These are phyloP conservation scores for Dromas ardeola DNA, from an alignment of 2,113 vertebrate species.

Conservation along the genomic window DNA sequence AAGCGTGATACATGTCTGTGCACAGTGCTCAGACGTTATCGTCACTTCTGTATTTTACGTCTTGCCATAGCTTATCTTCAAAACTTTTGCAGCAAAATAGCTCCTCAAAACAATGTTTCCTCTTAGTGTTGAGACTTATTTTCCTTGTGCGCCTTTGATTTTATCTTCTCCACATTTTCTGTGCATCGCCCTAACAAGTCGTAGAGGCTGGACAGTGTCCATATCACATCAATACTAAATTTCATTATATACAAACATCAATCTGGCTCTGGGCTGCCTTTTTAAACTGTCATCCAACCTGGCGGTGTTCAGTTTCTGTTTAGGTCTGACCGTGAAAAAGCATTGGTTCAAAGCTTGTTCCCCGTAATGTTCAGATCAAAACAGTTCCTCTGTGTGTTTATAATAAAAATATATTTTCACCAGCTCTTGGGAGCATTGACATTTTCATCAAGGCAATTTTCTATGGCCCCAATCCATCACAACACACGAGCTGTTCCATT, in stretches of 20 bases:
- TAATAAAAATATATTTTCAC: slow-evolving; percentile 74
- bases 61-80: background rate
- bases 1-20: background rate
- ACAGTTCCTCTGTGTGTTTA: slow-evolving; percentile 69
- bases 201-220: slow-evolving; percentile 64
- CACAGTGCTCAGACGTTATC: background rate
- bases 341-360: slow-evolving; percentile 69
- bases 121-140: background rate
- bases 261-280: slow-evolving; percentile 65
- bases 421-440: slow-evolving; percentile 66
- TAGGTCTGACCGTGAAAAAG: slow-evolving; percentile 70
- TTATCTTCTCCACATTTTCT: slow-evolving; percentile 45
- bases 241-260: slow-evolving; percentile 75
- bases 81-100: slow-evolving; percentile 7
- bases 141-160: slow-evolving; percentile 9
- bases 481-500: slow-evolving; percentile 50
- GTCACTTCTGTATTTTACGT: background rate
- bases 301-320: slow-evolving; percentile 68
- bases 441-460: slow-evolving; percentile 71
- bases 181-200: background rate
- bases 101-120: background rate
- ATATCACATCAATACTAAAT: slow-evolving; percentile 64
- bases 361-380: slow-evolving; percentile 72
- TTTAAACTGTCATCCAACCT: slow-evolving; percentile 68
- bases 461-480: slow-evolving; percentile 65